These are phyloP conservation scores for Amblyjoppa fuscipennis DNA, from an alignment of 2,888 invertebrate species.

Conservation along the genomic window DNA sequence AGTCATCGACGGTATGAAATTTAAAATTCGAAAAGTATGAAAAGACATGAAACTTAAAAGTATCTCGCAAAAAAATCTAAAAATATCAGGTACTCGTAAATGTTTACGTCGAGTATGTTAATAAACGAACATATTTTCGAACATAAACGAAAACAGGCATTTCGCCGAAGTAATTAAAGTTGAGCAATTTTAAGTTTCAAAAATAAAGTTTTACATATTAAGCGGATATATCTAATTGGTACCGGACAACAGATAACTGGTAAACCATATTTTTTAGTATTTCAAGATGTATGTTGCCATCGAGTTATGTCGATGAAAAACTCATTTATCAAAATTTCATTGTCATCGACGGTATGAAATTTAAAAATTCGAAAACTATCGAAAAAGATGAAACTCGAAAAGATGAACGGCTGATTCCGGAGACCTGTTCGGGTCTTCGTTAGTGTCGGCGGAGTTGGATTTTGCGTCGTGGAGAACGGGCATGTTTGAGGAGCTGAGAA, in stretches of 20 bases:
- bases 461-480: constrained; percentile 3
- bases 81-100: not conserved
- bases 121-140: not conserved
- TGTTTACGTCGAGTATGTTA: not conserved
- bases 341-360: not conserved
- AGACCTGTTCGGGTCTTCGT: not conserved
- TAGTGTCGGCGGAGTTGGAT: not conserved
- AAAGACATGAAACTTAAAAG: no score
- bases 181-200: not conserved
- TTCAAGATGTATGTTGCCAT: no score
- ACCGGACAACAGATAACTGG: no score
- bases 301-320: no score
- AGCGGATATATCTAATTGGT: no score
- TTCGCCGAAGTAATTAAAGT: not conserved
- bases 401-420: not conserved
- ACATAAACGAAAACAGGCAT: not conserved
- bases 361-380: not conserved
- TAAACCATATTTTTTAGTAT: not conserved
- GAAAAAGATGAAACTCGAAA: not conserved
- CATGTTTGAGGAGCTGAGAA: constrained; percentile 2
- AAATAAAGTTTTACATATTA: not conserved
- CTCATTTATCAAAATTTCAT: no score
- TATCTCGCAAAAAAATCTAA: not conserved
- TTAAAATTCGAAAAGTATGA: no score
- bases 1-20: no score